A percentile compares a stretch with the other conserved stretches of the same genome.
These are phyloP conservation scores for Xestia ashworthii DNA, from an alignment of 2,888 invertebrate genomes.

Conservation along the genomic window DNA sequence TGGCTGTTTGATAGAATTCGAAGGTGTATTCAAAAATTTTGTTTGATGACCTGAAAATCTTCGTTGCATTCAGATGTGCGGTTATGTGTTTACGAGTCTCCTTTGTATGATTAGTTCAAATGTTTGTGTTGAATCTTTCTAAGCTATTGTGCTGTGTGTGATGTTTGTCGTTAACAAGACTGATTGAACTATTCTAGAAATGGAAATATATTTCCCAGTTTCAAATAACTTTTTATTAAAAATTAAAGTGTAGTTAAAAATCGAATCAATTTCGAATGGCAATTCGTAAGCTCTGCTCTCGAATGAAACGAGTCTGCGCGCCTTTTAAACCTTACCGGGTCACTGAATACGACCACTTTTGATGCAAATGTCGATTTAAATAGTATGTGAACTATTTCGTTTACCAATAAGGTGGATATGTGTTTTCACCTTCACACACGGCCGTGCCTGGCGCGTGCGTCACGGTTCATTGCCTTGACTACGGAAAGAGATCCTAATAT, in stretches of 20 bases:
- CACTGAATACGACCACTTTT: constrained; percentile 43
- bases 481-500: constrained; percentile 89
- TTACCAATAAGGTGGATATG: constrained; percentile 64
- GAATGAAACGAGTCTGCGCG: constrained; percentile 11
- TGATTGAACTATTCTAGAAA: background rate
- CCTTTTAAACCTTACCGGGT: constrained; percentile 30
- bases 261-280: background rate
- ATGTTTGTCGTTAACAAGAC: background rate
- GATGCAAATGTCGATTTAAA: constrained; percentile 56
- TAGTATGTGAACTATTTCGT: constrained; percentile 58
- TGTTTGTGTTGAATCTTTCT: background rate
- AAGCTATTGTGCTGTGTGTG: background rate
- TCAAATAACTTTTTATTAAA: background rate
- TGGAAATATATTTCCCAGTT: background rate
- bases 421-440: constrained; percentile 63
- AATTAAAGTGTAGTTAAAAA: background rate
- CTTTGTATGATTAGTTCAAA: background rate
- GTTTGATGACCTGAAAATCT: background rate
- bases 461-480: constrained; percentile 90
- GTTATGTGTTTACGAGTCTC: constrained; percentile 16
- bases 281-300: background rate
- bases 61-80: constrained; percentile 5
- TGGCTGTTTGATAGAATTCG: background rate
- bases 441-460: constrained; percentile 77
- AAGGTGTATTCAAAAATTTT: constrained; percentile 11